Percentiles rank a stretch among this genome's conserved stretches.
Evolutionary conservation across 2,113 vertebrate species (phyloP).

Genomic region (Poeciliopsis occidentalis): DNA sequence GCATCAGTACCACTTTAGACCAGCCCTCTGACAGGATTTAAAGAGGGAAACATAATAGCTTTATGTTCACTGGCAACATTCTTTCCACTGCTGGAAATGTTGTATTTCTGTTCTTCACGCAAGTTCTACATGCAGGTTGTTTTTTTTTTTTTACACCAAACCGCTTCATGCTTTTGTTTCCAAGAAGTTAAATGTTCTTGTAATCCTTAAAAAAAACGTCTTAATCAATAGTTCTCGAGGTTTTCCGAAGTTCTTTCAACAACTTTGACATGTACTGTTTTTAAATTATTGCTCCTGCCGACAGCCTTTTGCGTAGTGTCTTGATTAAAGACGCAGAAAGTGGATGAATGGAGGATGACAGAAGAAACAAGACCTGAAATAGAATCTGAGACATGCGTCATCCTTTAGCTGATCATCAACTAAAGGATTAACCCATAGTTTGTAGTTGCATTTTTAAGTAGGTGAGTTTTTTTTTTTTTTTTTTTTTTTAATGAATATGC

Average conservation of each 20-base stretch:
- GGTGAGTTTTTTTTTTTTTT: too few relatives aligned
- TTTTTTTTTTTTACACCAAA: not conserved
- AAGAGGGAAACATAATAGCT: conserved; percentile 1
- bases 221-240: not conserved
- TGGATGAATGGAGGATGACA: not conserved
- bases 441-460: too few relatives aligned
- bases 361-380: too few relatives aligned
- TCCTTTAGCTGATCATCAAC: not conserved
- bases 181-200: not conserved
- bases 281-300: not conserved
- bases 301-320: not conserved
- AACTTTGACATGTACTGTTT: not conserved
- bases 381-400: not conserved
- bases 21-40: not conserved
- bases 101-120: not conserved
- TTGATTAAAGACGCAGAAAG: not conserved
- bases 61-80: not conserved
- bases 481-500: too few relatives aligned
- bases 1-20: not conserved
- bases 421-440: too few relatives aligned
- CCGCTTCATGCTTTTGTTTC: not conserved
- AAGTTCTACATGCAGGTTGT: not conserved
- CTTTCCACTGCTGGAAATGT: not conserved
- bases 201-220: not conserved
- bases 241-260: not conserved